Evolutionary conservation across 64 coral and sea anemone genomes (phyloP), one percentile per base, ranked within the genome.

Genomic region (Catalaphyllia jardinei): DNA sequence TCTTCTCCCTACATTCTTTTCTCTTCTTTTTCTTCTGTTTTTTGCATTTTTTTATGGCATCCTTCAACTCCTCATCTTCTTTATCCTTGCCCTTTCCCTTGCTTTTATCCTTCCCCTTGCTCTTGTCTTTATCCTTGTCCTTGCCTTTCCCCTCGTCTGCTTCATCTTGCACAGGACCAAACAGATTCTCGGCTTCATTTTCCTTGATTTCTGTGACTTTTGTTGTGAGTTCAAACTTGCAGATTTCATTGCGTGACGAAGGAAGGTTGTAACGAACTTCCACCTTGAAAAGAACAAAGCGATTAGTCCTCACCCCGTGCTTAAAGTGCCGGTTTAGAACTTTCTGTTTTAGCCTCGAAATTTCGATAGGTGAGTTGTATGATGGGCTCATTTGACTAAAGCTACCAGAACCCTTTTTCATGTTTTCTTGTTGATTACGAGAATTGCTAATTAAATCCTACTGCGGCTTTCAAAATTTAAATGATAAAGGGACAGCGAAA

Each of bases 181-280:
- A 78, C 51, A 50, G 46, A 24, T 50, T 12, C 16, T 24, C 29
- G 6, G 39, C 16, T 9, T 62, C 27, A 33, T 76, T 29, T 29
- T 59, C 75, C 28, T 71, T 86, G 19, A 71, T 77, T 61, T 92
- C 83, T 11, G 17, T 79, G 4, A 92, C 73, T 8, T 17, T 57
- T 19, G 51, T 30, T 16, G 25, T 79, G 6, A 92, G 8, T 14
- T 60, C 29, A 42, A 92, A 92, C 73, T 86, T 86, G n/a, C 90
- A 92, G 10, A 22, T 25, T 31, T 92, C 90, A 33, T 50, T 67
- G 11, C 67, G 76, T 28, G 83, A 60, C 29, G 74, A 30, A 52
- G 90, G 90, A 61, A 92, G 59, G 72, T 92, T 92, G 69, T 92
- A 92, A 22, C 73, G 79, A 8, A 87, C 90, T 52, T 92, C 83